These are phyloP conservation scores for Paracanthobrama guichenoti DNA, from an alignment of 2,113 vertebrate species.

Conservation along the genomic window DNA sequence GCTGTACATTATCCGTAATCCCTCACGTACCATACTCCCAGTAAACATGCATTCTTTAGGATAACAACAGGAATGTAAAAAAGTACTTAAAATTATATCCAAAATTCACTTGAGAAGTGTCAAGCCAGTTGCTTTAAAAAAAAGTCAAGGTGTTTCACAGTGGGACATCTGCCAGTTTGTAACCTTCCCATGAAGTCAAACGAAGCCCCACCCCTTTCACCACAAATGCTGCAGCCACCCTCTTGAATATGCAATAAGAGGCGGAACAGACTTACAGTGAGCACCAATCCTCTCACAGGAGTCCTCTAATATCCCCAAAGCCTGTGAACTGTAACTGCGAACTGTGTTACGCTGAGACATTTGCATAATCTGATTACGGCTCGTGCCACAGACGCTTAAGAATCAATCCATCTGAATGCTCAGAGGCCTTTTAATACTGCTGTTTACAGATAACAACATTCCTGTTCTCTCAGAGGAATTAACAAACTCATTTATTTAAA, in stretches of 20 bases:
- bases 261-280: slow-evolving; percentile 52
- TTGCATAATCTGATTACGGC: slow-evolving; percentile 85
- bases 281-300: slow-evolving; percentile 65
- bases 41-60: slow-evolving; percentile 19
- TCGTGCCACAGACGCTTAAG: slow-evolving; percentile 71
- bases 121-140: background rate
- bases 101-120: background rate
- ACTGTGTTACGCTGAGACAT: slow-evolving; percentile 67
- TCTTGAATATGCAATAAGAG: slow-evolving; percentile 64
- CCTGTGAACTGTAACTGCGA: slow-evolving; percentile 61
- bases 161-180: slow-evolving; percentile 20
- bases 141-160: background rate
- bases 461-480: slow-evolving; percentile 42
- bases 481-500: background rate
- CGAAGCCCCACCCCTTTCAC: slow-evolving; percentile 30
- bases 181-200: slow-evolving; percentile 30
- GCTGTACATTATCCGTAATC: slow-evolving; percentile 69
- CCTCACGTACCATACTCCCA: slow-evolving; percentile 59
- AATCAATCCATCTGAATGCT: slow-evolving; percentile 59
- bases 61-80: background rate
- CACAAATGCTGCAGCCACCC: slow-evolving; percentile 50
- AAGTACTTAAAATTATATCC: background rate
- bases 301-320: slow-evolving; percentile 67
- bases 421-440: slow-evolving; percentile 62
- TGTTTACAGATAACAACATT: slow-evolving; percentile 63